Evolutionary conservation across 2,888 invertebrate genomes (phyloP).

Genomic region (Nephrocerus scutellatus): DNA sequence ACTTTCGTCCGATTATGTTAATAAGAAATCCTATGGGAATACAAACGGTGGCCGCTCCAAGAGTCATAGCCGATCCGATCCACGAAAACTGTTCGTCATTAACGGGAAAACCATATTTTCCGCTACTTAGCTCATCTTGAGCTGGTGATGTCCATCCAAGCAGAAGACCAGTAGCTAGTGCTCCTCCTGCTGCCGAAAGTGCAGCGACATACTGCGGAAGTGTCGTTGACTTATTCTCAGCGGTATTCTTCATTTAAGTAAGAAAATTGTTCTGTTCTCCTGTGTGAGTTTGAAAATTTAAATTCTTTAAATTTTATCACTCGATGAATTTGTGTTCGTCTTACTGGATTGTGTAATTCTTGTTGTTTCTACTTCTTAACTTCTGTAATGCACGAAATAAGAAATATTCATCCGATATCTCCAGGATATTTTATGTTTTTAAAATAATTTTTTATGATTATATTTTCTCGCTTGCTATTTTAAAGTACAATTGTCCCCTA

Average conservation of each 20-base stretch:
- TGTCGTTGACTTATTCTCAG: constrained; percentile 29
- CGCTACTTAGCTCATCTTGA: constrained; percentile 24
- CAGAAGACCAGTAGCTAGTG: constrained; percentile 67
- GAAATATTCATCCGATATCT: no score
- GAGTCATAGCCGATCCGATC: constrained; percentile 62
- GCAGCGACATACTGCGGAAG: constrained; percentile 45
- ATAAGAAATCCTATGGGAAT: constrained; percentile 65
- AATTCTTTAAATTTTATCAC: no score
- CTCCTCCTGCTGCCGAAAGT: constrained; percentile 64
- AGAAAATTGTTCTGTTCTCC: constrained; percentile 41
- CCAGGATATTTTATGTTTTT: no score
- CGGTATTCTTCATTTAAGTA: constrained; percentile 38
- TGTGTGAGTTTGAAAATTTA: no score
- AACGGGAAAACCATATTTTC: constrained; percentile 49
- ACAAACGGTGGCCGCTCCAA: constrained; percentile 69
- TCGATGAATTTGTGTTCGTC: no score
- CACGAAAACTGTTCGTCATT: constrained; percentile 55
- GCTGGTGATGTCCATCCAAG: constrained; percentile 75
- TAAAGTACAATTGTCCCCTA: no score
- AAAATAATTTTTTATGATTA: no score
- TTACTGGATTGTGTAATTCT: no score
- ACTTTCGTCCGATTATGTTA: constrained; percentile 66
- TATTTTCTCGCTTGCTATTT: no score
- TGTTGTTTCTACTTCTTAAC: no score
- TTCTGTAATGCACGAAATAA: no score